A percentile compares a stretch with the other conserved stretches of the same genome.
Conservation (phyloP, 2,113 vertebrate genomes). For the Trochalopteron elliotii region DNA sequence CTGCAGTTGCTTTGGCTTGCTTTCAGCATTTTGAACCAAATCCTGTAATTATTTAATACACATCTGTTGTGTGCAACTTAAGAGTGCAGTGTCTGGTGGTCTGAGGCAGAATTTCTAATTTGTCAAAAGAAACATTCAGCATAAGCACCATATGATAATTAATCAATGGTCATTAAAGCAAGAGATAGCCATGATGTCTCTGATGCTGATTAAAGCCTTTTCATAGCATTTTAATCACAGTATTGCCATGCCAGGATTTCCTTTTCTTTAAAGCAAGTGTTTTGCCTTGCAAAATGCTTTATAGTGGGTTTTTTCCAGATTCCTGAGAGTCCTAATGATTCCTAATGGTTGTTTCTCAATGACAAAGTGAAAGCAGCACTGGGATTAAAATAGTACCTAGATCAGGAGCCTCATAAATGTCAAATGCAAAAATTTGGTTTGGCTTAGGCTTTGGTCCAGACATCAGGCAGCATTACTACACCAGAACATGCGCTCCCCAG, state of each 20-base stretch:
- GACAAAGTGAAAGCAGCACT: background rate
- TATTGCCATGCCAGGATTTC: slow-evolving; percentile 22
- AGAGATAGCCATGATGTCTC: background rate
- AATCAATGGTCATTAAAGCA: slow-evolving; percentile 7
- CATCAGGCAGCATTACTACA: background rate
- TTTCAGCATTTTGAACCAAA: background rate
- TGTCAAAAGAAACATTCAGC: background rate
- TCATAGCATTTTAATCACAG: slow-evolving; percentile 30
- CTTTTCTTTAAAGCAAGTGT: slow-evolving; percentile 45
- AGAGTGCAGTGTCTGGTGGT: background rate
- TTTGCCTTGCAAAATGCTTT: background rate
- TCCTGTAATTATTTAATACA: background rate
- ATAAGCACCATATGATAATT: slow-evolving; percentile 17
- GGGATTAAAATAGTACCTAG: background rate
- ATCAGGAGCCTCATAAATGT: background rate
- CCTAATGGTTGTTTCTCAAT: background rate
- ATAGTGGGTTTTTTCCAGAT: accelerated
- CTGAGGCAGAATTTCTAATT: background rate
- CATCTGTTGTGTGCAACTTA: background rate
- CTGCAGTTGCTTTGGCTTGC: background rate
- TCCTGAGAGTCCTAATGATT: background rate
- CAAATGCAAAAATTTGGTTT: background rate
- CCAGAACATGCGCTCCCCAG: background rate
- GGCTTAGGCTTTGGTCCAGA: background rate
- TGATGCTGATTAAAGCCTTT: background rate